A percentile compares a stretch with the other conserved stretches of the same genome.
Conservation (phyloP, 2,888 invertebrate species). For the Maniola hyperantus region DNA sequence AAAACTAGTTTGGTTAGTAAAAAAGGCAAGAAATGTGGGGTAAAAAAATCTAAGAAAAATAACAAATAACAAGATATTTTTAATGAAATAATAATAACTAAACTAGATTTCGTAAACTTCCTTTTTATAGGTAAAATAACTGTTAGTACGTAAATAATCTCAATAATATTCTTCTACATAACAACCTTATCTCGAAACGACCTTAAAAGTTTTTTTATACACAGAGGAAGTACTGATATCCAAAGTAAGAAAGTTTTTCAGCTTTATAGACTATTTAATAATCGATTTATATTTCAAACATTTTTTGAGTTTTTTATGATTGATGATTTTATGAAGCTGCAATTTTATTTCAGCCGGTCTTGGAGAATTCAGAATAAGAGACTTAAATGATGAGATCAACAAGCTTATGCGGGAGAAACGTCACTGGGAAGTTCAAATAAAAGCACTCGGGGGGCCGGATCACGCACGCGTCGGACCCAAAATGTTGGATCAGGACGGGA, state of each 20-base stretch:
- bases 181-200: too few relatives aligned
- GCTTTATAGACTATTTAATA: too few relatives aligned
- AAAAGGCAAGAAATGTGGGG: slow-evolving; percentile 43
- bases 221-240: too few relatives aligned
- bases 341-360: slow-evolving; percentile 87
- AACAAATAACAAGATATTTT: slow-evolving; percentile 27
- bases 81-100: background rate
- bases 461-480: slow-evolving; percentile 95
- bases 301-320: too few relatives aligned
- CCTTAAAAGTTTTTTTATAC: too few relatives aligned
- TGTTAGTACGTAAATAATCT: background rate
- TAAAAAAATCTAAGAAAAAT: slow-evolving; percentile 38
- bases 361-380: slow-evolving; percentile 99
- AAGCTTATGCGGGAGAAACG: slow-evolving; percentile 97
- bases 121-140: too few relatives aligned
- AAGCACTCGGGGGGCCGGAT: slow-evolving; percentile 97
- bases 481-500: slow-evolving; percentile 96
- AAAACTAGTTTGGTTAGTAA: slow-evolving; percentile 45
- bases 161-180: too few relatives aligned
- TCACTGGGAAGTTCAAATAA: slow-evolving; percentile 99
- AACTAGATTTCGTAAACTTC: background rate
- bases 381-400: slow-evolving; percentile 99
- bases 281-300: background rate
- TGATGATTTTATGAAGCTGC: background rate
- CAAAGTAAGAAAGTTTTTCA: too few relatives aligned